phyloP scores from a whole-genome alignment of 2,797 vertebrate species.

The Notamacropus eugenii region DNA sequence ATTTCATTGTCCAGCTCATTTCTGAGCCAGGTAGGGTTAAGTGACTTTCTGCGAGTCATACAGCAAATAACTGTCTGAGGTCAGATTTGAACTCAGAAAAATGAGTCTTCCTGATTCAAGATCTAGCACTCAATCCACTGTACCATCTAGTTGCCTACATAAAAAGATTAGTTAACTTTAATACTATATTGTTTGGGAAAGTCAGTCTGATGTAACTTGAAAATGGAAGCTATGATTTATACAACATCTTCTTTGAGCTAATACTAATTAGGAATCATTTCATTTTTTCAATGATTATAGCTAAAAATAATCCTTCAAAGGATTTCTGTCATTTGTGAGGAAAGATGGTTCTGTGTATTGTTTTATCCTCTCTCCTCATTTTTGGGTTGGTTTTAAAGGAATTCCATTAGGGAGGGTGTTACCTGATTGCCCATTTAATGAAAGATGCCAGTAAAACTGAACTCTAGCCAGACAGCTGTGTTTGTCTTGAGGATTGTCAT shows the following conservation, averaged over 20 bases:
- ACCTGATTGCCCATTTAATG: slow-evolving; percentile 12
- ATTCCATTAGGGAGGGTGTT: slow-evolving; percentile 14
- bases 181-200: neutral
- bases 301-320: neutral
- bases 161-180: neutral
- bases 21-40: neutral
- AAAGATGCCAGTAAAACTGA: slow-evolving; percentile 53
- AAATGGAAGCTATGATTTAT: neutral
- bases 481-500: slow-evolving; percentile 67
- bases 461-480: slow-evolving; percentile 63
- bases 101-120: neutral
- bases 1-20: neutral
- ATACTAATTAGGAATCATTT: neutral
- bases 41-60: no score
- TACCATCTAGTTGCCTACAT: neutral
- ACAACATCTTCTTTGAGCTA: neutral
- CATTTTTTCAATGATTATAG: neutral
- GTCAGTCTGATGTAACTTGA: neutral
- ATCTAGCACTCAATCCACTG: neutral
- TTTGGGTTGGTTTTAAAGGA: slow-evolving; percentile 35
- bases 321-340: slow-evolving; percentile 13
- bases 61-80: neutral
- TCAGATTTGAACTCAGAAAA: neutral
- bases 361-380: neutral
- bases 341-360: neutral